A percentile compares a stretch with the other conserved stretches of the same genome.
Conservation (phyloP, 64 coral and sea anemone genomes). For the Trachythela sp. region DNA sequence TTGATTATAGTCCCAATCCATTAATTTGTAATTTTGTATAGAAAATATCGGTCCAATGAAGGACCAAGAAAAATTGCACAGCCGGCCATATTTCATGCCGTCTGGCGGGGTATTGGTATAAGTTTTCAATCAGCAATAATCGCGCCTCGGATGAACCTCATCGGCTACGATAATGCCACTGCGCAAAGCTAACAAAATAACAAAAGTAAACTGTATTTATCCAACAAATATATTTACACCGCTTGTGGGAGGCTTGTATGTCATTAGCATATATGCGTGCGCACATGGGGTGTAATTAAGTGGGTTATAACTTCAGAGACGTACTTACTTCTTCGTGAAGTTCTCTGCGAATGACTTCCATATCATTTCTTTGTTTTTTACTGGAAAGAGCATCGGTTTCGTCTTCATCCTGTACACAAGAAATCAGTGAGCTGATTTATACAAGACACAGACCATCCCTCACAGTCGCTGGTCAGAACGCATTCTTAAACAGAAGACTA, state of each 20-base stretch:
- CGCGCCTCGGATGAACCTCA: too few relatives aligned
- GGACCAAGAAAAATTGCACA: too few relatives aligned
- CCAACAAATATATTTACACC: neutral
- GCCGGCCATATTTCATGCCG: neutral
- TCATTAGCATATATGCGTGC: neutral
- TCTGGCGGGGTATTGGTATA: too few relatives aligned
- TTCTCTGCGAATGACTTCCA: constrained; percentile 59
- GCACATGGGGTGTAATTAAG: neutral
- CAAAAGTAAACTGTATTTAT: neutral
- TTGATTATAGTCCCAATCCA: too few relatives aligned
- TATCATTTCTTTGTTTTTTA: constrained; percentile 48
- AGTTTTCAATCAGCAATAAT: too few relatives aligned
- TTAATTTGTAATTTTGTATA: too few relatives aligned
- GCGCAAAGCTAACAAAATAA: neutral
- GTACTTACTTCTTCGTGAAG: constrained; percentile 55
- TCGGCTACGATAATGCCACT: neutral
- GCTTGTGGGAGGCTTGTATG: neutral
- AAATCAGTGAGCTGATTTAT: too few relatives aligned
- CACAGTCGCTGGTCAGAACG: too few relatives aligned
- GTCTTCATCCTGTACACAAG: constrained; percentile 75
- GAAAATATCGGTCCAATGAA: too few relatives aligned
- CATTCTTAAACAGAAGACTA: too few relatives aligned
- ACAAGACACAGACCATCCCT: too few relatives aligned
- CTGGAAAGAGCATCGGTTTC: constrained; percentile 54
- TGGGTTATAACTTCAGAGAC: neutral